Evolutionary conservation across 2,888 invertebrate species (phyloP).

Genomic region (Pristionchus fissidentatus): DNA sequence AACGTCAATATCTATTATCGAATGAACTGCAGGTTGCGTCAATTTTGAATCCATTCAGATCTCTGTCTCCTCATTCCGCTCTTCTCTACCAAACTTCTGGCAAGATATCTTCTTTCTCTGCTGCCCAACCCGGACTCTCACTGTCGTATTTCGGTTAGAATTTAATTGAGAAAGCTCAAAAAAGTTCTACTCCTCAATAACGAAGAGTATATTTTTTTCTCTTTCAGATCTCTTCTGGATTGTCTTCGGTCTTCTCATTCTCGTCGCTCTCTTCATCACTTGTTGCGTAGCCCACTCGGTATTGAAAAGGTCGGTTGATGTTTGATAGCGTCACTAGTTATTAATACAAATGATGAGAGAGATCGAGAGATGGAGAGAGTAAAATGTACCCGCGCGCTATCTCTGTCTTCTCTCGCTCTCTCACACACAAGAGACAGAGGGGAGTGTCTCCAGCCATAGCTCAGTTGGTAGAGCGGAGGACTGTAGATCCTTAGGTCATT

Average conservation of each 20-base stretch:
- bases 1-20: too few relatives aligned
- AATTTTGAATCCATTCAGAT: neutral
- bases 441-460: slow-evolving; percentile 57
- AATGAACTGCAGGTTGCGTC: neutral
- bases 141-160: neutral
- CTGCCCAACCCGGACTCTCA: neutral
- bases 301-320: slow-evolving; percentile 43
- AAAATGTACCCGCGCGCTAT: too few relatives aligned
- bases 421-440: neutral
- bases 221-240: slow-evolving; percentile 24
- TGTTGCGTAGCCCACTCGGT: slow-evolving; percentile 46
- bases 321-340: neutral
- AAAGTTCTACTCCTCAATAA: too few relatives aligned
- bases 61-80: slow-evolving; percentile 28
- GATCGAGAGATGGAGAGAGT: neutral
- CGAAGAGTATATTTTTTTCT: neutral
- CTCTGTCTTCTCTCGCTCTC: neutral
- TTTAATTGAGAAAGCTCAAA: neutral
- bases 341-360: neutral
- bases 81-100: slow-evolving; percentile 33
- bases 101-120: neutral
- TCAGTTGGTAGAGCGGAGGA: slow-evolving; percentile 65
- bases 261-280: slow-evolving; percentile 44
- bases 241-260: slow-evolving; percentile 48
- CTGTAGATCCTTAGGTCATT: slow-evolving; percentile 54